Evolutionary conservation across 2,113 vertebrate species (phyloP).

Genomic region (Xenopus laevis): DNA sequence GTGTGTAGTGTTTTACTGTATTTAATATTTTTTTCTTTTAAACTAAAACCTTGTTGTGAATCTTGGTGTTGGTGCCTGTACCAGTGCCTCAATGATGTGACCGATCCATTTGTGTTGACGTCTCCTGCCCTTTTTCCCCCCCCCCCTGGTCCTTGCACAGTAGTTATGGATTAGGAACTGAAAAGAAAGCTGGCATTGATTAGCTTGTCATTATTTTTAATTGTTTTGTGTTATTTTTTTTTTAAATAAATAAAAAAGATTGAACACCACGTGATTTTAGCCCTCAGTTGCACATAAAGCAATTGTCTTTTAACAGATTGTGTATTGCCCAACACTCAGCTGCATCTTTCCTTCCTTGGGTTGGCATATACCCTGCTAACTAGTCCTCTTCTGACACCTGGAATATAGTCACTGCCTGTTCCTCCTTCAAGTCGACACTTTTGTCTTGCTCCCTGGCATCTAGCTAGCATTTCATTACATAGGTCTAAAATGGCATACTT

Average conservation of each 20-base stretch:
- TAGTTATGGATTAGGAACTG: conserved; percentile 12
- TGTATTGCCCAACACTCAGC: background rate
- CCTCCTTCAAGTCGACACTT: background rate
- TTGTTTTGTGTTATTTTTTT: background rate
- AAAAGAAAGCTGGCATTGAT: background rate
- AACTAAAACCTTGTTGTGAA: conserved; percentile 14
- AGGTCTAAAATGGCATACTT: no score
- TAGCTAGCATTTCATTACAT: no score
- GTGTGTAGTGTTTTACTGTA: conserved; percentile 42
- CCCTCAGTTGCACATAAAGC: conserved; percentile 5
- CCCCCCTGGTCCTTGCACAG: conserved; percentile 31
- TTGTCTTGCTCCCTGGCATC: no score
- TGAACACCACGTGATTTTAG: background rate
- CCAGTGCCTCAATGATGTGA: conserved; percentile 34
- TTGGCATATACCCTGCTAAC: background rate
- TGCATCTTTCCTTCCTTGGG: background rate
- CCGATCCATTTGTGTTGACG: conserved; percentile 6
- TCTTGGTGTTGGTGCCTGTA: conserved; percentile 34
- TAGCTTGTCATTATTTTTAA: background rate
- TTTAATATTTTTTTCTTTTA: conserved; percentile 3
- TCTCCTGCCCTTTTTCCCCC: conserved; percentile 7
- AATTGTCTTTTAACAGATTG: background rate
- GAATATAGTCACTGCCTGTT: background rate
- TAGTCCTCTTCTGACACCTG: background rate
- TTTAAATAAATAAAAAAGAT: conserved; percentile 28